Evolutionary conservation across 2,888 invertebrate genomes (phyloP).

Genomic region (Lithophane socia): DNA sequence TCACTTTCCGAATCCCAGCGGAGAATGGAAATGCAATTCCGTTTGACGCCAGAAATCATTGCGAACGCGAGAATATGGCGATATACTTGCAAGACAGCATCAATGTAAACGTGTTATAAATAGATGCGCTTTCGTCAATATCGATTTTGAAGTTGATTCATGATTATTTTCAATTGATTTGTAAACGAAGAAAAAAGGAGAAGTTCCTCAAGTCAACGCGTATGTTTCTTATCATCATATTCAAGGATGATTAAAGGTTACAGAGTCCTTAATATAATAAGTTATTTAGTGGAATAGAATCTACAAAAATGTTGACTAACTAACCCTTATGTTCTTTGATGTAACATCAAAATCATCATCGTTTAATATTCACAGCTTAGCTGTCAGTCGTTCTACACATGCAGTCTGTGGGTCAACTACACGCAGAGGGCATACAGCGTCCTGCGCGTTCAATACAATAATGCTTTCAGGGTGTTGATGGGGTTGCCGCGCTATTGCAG

Average conservation of each 20-base stretch:
- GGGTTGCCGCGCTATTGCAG: too few relatives aligned
- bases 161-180: neutral
- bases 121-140: neutral
- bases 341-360: neutral
- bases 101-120: neutral
- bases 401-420: too few relatives aligned
- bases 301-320: neutral
- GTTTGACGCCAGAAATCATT: constrained; percentile 27
- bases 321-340: constrained; percentile 2
- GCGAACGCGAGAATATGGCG: constrained; percentile 1
- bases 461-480: too few relatives aligned
- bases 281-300: neutral
- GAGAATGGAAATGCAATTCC: constrained; percentile 47
- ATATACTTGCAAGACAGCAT: constrained; percentile 11
- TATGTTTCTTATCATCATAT: neutral
- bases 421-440: too few relatives aligned
- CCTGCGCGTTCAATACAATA: too few relatives aligned
- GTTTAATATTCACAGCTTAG: neutral
- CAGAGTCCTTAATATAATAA: neutral
- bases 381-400: too few relatives aligned
- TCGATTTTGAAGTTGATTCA: neutral
- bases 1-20: constrained; percentile 18
- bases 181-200: neutral
- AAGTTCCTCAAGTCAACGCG: neutral
- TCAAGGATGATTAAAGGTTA: neutral